A percentile compares a stretch with the other conserved stretches of the same genome.
These are phyloP conservation scores for Watersipora subatra DNA, from an alignment of 1,140 invertebrate genomes.

Conservation along the genomic window DNA sequence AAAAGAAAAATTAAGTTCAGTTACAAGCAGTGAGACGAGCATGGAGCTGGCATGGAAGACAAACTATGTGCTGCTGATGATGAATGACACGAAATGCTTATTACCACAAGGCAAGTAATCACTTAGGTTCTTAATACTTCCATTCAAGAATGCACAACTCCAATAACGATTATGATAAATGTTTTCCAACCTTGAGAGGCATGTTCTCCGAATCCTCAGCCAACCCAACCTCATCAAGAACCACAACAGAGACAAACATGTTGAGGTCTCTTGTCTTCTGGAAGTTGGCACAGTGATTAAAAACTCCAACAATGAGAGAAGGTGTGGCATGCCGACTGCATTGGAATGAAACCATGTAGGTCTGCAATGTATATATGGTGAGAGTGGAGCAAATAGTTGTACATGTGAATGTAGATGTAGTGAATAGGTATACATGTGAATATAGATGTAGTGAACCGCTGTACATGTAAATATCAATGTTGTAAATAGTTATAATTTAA, in stretches of 20 bases:
- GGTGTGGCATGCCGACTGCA: slow-evolving; percentile 28
- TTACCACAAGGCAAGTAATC: too few species aligned
- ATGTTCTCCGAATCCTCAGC: slow-evolving; percentile 28
- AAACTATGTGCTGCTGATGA: too few species aligned
- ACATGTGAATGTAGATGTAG: not conserved
- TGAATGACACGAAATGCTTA: too few species aligned
- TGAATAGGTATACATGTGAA: not conserved
- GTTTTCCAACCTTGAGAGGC: slow-evolving; percentile 36
- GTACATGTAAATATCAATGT: not conserved
- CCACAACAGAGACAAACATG: slow-evolving; percentile 27
- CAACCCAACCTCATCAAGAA: slow-evolving; percentile 31
- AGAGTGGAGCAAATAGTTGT: not conserved
- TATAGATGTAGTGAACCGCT: not conserved
- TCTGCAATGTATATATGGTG: slow-evolving; percentile 13
- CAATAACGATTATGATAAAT: too few species aligned
- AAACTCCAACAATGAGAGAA: slow-evolving; percentile 28
- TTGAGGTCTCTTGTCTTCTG: slow-evolving; percentile 23
- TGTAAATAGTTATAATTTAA: not conserved
- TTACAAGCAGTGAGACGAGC: too few species aligned
- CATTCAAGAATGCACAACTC: too few species aligned
- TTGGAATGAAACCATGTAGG: slow-evolving; percentile 32
- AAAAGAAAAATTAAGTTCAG: too few species aligned
- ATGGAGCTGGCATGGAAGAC: too few species aligned
- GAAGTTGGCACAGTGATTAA: slow-evolving; percentile 23
- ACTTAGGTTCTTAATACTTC: too few species aligned